Percentiles rank a stretch among this genome's conserved stretches.
Evolutionary conservation across 2,888 invertebrate species (phyloP).

Genomic region (Minunthozetes semirufus): DNA sequence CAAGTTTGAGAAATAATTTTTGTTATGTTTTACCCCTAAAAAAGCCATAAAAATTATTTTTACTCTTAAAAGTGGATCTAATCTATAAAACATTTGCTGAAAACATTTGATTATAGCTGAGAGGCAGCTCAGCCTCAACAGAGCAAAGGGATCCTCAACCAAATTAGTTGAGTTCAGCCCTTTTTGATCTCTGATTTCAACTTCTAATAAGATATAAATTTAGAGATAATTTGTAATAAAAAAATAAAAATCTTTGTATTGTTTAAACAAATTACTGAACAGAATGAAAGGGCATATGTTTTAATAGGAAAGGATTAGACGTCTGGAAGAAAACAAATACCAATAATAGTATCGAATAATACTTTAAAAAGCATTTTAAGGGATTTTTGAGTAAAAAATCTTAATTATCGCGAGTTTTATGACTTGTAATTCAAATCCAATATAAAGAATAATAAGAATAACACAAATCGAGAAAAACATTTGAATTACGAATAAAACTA

Average conservation of each 20-base stretch:
- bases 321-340: background rate
- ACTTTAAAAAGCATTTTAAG: too few relatives aligned
- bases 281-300: background rate
- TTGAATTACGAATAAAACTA: background rate
- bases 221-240: too few relatives aligned
- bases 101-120: background rate
- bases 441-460: background rate
- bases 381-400: background rate
- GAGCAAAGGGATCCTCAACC: background rate
- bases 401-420: background rate
- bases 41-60: background rate
- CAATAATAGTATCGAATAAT: too few relatives aligned
- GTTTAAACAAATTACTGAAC: background rate
- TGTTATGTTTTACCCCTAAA: background rate
- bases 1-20: background rate
- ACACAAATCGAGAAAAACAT: background rate
- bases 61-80: background rate
- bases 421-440: background rate
- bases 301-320: background rate
- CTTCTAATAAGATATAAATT: background rate
- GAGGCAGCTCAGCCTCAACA: background rate
- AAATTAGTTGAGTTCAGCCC: background rate
- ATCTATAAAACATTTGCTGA: conserved; percentile 1
- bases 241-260: too few relatives aligned
- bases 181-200: conserved; percentile 10